phyloP scores from a whole-genome alignment of 1,140 invertebrate genomes.

The Drosophila tani region DNA sequence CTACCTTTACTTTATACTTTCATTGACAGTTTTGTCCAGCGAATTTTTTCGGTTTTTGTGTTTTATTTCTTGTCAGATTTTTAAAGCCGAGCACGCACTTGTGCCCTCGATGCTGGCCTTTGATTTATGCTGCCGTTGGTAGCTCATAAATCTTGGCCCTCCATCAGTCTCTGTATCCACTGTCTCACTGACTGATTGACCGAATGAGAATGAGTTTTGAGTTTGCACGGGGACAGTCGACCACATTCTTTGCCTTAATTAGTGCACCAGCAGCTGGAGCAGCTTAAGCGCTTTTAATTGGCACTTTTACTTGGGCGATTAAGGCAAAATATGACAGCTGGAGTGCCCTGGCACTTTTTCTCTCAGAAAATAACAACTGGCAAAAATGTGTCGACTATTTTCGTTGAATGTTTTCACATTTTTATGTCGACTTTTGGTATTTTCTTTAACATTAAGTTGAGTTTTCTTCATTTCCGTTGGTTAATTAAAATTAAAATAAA shows the following conservation, averaged over 20 bases:
- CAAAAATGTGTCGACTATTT: slow-evolving; percentile 24
- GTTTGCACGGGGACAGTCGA: slow-evolving; percentile 1
- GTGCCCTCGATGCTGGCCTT: slow-evolving; percentile 73
- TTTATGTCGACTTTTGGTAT: background rate
- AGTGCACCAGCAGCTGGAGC: slow-evolving; percentile 36
- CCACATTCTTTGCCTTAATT: slow-evolving; percentile 67
- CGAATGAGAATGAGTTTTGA: slow-evolving; percentile 44
- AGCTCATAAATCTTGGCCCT: slow-evolving; percentile 65
- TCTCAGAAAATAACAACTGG: background rate
- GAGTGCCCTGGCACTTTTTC: background rate
- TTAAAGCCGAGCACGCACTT: slow-evolving; percentile 73
- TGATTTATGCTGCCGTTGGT: slow-evolving; percentile 68
- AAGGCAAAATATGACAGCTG: slow-evolving; percentile 74
- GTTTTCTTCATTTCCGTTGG: background rate
- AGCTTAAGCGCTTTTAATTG: slow-evolving; percentile 72
- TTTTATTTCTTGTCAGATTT: slow-evolving; percentile 10
- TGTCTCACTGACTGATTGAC: slow-evolving; percentile 48
- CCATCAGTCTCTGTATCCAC: slow-evolving; percentile 1
- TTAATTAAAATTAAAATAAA: too few species aligned
- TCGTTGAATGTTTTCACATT: slow-evolving; percentile 8
- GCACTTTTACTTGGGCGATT: slow-evolving; percentile 72
- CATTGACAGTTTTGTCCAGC: slow-evolving; percentile 69
- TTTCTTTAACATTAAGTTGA: background rate
- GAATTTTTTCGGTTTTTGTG: slow-evolving; percentile 26
- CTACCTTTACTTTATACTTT: slow-evolving; percentile 70